Evolutionary conservation across 1,140 invertebrate genomes (phyloP), one percentile per base, ranked within the genome.

Genomic region (Radopholus similis): DNA sequence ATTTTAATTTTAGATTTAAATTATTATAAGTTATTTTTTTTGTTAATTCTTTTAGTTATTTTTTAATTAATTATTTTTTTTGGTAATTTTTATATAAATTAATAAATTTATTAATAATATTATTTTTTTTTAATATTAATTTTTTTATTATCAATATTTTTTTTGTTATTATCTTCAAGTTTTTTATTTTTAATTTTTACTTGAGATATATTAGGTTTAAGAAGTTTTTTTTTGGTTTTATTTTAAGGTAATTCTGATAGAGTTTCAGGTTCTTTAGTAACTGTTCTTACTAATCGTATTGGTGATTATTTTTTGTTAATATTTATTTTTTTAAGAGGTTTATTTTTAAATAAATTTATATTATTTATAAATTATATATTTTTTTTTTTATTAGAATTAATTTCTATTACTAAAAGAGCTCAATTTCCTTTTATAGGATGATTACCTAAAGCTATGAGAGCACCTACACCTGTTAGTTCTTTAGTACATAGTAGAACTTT

Each of bases 11-110:
- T 42, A 13, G 13, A 42, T 13, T 13, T 42, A 42, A 42, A 42
- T 42, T 42, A n/a, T 13, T 13, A 42, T 13, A 13, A 42, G n/a
- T 42, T 42, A 42, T 42, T 42, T 74, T 85, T 89, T 13, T 89
- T 88, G 87, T 83, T 89, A 85, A 88, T 89, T 75, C 76, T 89
- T 68, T 89, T 87, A 85, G 83, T 88, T 68, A 86, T 84, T 58
- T 85, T 88, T 81, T 89, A 88, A 42, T 13, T 18, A 18, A 18
- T 18, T 55, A n/a, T 66, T 44, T 53, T 68, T 30, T 42, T 30
- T 54, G 18, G 64, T 2, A 8, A 28, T 15, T 37, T 23, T 40
- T 82, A 80, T 71, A 79, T 68, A 53, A 34, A 55, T n/a, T 70
- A 58, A 72, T 37, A 9, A 56, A 59, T 68, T 4, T 13, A 11